Percentiles rank a stretch among this genome's conserved stretches.
Conservation (phyloP, 2,797 vertebrate genomes). For the Sylvilagus floridanus region DNA sequence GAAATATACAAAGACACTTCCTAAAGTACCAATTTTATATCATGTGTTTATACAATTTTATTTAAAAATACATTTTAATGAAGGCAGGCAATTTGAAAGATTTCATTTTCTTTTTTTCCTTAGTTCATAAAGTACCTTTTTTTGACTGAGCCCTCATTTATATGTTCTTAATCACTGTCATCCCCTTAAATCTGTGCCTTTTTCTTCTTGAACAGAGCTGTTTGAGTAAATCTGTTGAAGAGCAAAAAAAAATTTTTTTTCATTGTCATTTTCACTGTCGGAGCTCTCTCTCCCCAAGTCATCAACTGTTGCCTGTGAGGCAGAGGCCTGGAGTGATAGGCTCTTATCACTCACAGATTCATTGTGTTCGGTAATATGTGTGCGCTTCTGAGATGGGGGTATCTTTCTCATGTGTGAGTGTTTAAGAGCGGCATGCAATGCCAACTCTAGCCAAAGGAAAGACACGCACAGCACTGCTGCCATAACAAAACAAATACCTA, state of each 20-base stretch:
- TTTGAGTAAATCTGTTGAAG: constrained; percentile 88
- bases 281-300: too few species aligned
- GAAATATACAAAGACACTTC: constrained; percentile 84
- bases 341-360: too few species aligned
- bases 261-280: too few species aligned
- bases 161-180: constrained; percentile 85
- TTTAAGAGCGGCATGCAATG: too few species aligned
- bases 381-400: too few species aligned
- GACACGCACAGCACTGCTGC: too few species aligned
- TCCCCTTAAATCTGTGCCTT: constrained; percentile 91
- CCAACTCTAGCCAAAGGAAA: too few species aligned
- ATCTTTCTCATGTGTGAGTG: too few species aligned
- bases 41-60: constrained; percentile 91
- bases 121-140: constrained; percentile 84
- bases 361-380: too few species aligned
- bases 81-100: constrained; percentile 87
- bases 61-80: constrained; percentile 89
- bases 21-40: constrained; percentile 88
- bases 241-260: constrained; percentile 51
- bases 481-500: too few species aligned
- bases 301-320: too few species aligned
- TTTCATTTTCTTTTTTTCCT: constrained; percentile 82
- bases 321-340: too few species aligned
- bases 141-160: constrained; percentile 81
- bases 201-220: constrained; percentile 85